Evolutionary conservation across 2,797 vertebrate species (phyloP).

Genomic region (Amblyraja radiata): DNA sequence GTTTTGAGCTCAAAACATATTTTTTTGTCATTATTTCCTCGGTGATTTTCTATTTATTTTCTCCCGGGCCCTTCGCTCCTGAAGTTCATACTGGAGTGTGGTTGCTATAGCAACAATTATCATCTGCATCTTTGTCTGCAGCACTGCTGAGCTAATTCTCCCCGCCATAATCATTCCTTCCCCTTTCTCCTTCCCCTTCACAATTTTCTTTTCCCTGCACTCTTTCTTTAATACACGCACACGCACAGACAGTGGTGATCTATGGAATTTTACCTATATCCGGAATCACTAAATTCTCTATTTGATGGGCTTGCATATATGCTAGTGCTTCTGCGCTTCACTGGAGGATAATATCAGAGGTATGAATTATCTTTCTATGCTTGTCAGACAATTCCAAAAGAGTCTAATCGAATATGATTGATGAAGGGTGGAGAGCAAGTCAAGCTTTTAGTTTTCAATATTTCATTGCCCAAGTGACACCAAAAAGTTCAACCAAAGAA

Average conservation of each 20-base stretch:
- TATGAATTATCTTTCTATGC: background rate
- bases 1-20: background rate
- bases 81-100: background rate
- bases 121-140: background rate
- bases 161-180: background rate
- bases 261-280: background rate
- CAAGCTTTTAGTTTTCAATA: background rate
- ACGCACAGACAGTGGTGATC: background rate
- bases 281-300: background rate
- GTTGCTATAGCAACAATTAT: background rate
- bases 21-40: background rate
- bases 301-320: background rate
- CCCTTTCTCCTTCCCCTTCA: too few species aligned
- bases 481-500: background rate
- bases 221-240: background rate
- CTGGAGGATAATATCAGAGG: background rate
- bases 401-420: background rate
- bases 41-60: background rate
- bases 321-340: background rate
- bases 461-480: background rate
- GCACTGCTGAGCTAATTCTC: background rate
- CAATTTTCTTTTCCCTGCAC: background rate
- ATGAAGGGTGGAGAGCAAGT: background rate
- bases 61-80: background rate
- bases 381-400: background rate